These are phyloP conservation scores for Sterna hirundo DNA, from an alignment of 2,113 vertebrate genomes.

Conservation along the genomic window DNA sequence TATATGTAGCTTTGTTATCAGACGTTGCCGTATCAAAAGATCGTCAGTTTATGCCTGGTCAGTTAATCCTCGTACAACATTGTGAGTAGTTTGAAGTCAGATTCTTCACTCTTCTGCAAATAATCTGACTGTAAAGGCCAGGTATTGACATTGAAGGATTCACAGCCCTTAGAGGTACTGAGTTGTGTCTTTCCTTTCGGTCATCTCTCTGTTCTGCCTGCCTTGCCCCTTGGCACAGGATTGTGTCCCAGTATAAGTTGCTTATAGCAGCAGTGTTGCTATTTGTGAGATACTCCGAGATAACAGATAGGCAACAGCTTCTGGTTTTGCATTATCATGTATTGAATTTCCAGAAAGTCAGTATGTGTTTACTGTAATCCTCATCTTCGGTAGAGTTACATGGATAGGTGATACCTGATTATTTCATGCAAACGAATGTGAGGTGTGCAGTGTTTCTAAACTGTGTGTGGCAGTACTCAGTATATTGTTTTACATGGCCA, in stretches of 20 bases:
- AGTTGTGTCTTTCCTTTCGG: neutral
- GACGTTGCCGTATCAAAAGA: neutral
- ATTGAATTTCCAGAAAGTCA: neutral
- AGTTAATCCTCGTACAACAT: fast-evolving
- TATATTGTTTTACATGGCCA: fast-evolving
- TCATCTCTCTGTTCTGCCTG: neutral
- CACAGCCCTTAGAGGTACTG: neutral
- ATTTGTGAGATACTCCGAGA: neutral
- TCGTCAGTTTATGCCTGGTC: neutral
- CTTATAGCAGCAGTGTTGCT: neutral
- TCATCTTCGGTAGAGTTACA: neutral
- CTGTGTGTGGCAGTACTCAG: neutral
- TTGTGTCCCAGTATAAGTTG: fast-evolving
- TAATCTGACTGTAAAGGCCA: neutral
- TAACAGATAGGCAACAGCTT: neutral
- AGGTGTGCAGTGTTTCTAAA: neutral
- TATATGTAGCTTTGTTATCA: neutral
- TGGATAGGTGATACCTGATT: neutral
- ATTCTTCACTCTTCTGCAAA: neutral
- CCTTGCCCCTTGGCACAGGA: too few relatives aligned
- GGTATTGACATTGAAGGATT: neutral
- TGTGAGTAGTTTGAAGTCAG: neutral
- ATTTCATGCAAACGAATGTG: fast-evolving
- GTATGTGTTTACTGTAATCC: neutral
- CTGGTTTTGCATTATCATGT: fast-evolving